Conservation (phyloP, 1,140 invertebrate species). For the Elymnias hypermnestra region DNA sequence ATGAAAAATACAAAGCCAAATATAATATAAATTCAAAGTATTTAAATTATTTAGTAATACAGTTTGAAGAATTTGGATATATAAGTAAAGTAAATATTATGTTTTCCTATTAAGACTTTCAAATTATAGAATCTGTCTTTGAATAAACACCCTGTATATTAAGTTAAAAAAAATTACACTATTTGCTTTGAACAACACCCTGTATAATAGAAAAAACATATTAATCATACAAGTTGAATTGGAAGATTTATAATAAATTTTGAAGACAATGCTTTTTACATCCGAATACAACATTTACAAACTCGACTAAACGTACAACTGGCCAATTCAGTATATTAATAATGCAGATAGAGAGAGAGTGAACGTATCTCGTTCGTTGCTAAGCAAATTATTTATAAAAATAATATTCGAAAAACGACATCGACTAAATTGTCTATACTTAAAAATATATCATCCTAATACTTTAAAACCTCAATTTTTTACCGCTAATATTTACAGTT, state of each 20-base stretch:
- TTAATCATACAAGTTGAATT: conserved; percentile 3
- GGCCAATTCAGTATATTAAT: conserved; percentile 31
- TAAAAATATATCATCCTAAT: conserved; percentile 59
- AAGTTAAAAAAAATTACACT: too few species aligned
- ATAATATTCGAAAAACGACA: conserved; percentile 55
- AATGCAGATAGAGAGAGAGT: conserved; percentile 28
- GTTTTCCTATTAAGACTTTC: too few species aligned
- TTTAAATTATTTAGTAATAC: too few species aligned
- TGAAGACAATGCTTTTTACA: conserved; percentile 32
- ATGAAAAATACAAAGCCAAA: too few species aligned
- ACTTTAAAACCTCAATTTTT: conserved; percentile 46
- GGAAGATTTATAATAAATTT: background rate
- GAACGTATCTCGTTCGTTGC: conserved; percentile 61
- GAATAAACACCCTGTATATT: too few species aligned
- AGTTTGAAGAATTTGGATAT: too few species aligned
- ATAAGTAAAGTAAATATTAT: too few species aligned
- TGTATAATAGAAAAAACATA: background rate
- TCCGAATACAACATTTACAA: conserved; percentile 48
- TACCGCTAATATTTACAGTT: conserved; percentile 50
- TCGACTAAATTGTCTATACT: conserved; percentile 52
- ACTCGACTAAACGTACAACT: conserved; percentile 28
- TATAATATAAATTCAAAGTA: too few species aligned
- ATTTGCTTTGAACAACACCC: too few species aligned
- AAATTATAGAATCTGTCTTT: too few species aligned
- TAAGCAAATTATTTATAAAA: conserved; percentile 59